A percentile compares a stretch with the other conserved stretches of the same genome.
phyloP scores from a whole-genome alignment of 2,888 invertebrate species.

The Coleophora flavipennella region DNA sequence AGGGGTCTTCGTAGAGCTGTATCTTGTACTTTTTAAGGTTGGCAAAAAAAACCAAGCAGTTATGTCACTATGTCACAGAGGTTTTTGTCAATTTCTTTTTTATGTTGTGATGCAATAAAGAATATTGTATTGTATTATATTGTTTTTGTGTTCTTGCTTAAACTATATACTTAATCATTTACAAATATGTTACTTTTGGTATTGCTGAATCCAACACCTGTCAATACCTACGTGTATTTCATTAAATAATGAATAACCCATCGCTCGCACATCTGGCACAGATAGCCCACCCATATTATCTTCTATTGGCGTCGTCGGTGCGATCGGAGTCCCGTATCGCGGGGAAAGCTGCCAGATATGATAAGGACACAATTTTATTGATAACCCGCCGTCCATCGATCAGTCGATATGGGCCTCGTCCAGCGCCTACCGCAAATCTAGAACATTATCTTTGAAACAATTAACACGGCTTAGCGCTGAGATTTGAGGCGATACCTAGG shows the following conservation, averaged over 20 bases:
- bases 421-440: slow-evolving; percentile 20
- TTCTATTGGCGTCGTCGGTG: slow-evolving; percentile 40
- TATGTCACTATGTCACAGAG: neutral
- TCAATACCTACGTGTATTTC: slow-evolving; percentile 11
- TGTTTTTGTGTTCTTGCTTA: no score
- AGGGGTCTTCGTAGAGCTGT: no score
- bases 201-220: slow-evolving; percentile 29
- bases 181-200: neutral
- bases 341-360: slow-evolving; percentile 71
- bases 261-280: slow-evolving; percentile 43
- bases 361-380: slow-evolving; percentile 68
- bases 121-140: no score
- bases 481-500: slow-evolving; percentile 27
- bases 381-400: slow-evolving; percentile 66
- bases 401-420: slow-evolving; percentile 47
- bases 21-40: no score
- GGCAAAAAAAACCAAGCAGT: no score
- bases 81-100: no score
- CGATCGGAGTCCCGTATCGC: slow-evolving; percentile 50
- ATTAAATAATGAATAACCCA: slow-evolving; percentile 12
- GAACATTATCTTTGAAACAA: slow-evolving; percentile 22
- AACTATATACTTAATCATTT: no score
- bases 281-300: slow-evolving; percentile 57
- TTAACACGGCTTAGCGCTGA: slow-evolving; percentile 29
- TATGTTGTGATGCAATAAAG: no score